phyloP scores from a whole-genome alignment of 1,140 invertebrate genomes.

The Megalopta genalis region DNA sequence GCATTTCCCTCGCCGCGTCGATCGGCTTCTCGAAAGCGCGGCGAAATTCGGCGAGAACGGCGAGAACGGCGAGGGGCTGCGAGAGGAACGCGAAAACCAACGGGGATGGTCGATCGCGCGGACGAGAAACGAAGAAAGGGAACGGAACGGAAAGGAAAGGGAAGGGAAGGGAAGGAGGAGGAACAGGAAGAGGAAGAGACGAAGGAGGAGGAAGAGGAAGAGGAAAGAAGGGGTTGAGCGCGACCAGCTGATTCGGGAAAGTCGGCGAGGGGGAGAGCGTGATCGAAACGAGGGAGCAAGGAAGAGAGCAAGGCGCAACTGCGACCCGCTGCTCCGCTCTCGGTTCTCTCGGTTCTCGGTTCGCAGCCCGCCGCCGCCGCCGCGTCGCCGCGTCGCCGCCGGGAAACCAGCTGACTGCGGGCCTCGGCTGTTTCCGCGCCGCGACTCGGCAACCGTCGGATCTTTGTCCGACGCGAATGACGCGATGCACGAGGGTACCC shows the following conservation, averaged over 20 bases:
- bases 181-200: too few species aligned
- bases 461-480: constrained; percentile 50
- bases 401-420: constrained; percentile 70
- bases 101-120: too few species aligned
- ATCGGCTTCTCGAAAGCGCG: neutral
- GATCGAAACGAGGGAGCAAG: constrained; percentile 49
- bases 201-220: too few species aligned
- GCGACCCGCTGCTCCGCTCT: too few species aligned
- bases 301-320: constrained; percentile 27
- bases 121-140: too few species aligned
- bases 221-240: constrained; percentile 7
- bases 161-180: too few species aligned
- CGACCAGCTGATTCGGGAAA: constrained; percentile 64
- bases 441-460: constrained; percentile 49
- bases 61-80: too few species aligned
- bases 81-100: too few species aligned
- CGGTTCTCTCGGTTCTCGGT: too few species aligned
- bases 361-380: constrained; percentile 49
- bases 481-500: constrained; percentile 70
- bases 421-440: constrained; percentile 48
- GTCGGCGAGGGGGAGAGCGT: constrained; percentile 53
- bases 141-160: too few species aligned
- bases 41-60: too few species aligned
- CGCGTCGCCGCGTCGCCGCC: constrained; percentile 52
- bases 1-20: neutral